Base-by-base conservation (phyloP, 2,888 invertebrate genomes). In the Metacarcinus magister region DNA sequence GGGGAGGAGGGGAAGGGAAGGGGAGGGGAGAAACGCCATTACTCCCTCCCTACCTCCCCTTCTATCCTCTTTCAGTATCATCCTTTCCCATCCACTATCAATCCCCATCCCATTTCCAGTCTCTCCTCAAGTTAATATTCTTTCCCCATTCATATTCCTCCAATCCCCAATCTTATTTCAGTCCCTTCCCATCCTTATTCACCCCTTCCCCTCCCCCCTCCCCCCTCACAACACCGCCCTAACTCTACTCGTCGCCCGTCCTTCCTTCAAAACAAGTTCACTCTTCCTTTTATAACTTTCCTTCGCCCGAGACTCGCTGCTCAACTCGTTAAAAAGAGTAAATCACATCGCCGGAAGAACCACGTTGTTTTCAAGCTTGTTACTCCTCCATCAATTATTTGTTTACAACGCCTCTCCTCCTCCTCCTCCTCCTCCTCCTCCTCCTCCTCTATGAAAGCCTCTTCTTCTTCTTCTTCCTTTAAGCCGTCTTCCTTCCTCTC, bases 321-420 rank as follows among this genome's bases (percentile, higher is more conserved):
- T 67, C 67, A 67, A 67, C 67, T 67, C 19, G 67, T 67, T 67
- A 67, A 67, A 67, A 54, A 67, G 67, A 67, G 67, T n/a, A 67
- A 54, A 54, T 54, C 3, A 16, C 8, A 54, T 54, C 10, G 67
- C 67, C 5, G 19, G 67, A 3, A 67, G n/a, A 67, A 67, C 67
- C 67, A n/a, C 23, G 67, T 67, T 67, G 67, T 67, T 19, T 5
- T 19, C 67, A n/a, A n/a, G n/a, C 67, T 16, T 16, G n/a, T 19
- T 19, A 1, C 7, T 19, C 67, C 1, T 67, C 67, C 67, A n/a
- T 67, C n/a, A 8, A 23, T 67, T 3, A 13, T 19, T 67, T 67
- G 19, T 67, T 67, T 67, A n/a, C 67, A n/a, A 23, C n/a, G 19
- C 5, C 67, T 67, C n/a, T n/a, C 67, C n/a, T 67, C 23, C 7